Base-by-base conservation (phyloP, 2,797 vertebrate species). In the Microtus agrestis region DNA sequence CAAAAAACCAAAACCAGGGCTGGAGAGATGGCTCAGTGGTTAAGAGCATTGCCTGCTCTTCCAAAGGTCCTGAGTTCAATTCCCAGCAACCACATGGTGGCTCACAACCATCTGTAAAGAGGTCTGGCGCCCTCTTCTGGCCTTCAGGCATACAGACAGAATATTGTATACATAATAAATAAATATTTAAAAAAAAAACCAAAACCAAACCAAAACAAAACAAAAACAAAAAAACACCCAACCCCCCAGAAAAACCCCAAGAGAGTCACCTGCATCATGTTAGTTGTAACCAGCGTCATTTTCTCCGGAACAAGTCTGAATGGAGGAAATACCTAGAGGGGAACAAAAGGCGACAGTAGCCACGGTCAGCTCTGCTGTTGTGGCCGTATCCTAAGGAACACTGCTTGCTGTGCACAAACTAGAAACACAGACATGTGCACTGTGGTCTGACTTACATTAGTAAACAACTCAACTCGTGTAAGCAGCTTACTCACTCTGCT, bases 261-360 rank as follows among this genome's bases (percentile, higher is more conserved):
- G n/a, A 43, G 76, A 31, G 43, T 97, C 80, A 98, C 98, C 98
- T 98, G 98, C 96, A 97, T 97, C 98, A 98, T 96, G 91, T 97
- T 98, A 61, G 95, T 90, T 63, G 96, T 96, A 89, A 98, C 97
- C 91, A 98, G 96, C 2, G 96, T 97, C 90, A 98, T 97, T 87
- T 97, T 98, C 95, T 98, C 95, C 25, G 98, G 98, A 94, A 98
- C 89, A 63, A 98, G 97, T 94, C 76, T 98, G 95, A 98, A 98
- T 7, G 98, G 98, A 93, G 98, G 97, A 67, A 98, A 98, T 29
- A 98, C 97, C 98, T 91, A 71, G 87, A 71, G 46, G 76, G 54
- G 54, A 95, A 94, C 76, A 74, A 84, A 91, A 91, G 54, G 29
- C 13, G 56, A 74, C 6, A 23, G 21, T 77, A 37, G 93, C 25